Conservation (phyloP, 2,797 vertebrate genomes). For the Naso thynnoides region DNA sequence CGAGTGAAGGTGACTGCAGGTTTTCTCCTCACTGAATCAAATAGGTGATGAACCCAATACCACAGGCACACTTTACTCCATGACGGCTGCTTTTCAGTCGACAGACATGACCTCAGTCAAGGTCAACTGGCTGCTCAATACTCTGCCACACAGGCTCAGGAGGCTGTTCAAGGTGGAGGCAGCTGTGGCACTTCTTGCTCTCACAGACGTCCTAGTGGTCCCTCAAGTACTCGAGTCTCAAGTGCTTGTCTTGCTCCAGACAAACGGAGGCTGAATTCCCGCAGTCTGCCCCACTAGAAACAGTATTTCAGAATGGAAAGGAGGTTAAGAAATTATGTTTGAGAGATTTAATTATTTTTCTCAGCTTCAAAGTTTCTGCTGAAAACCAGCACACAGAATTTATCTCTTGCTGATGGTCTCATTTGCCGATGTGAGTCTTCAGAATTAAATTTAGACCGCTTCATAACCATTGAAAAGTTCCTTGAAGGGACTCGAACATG, state of each 20-base stretch:
- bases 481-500: too few species aligned
- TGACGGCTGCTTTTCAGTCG: constrained; percentile 34
- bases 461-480: neutral
- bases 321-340: neutral
- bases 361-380: neutral
- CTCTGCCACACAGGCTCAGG: constrained; percentile 22
- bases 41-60: constrained; percentile 56
- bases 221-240: constrained; percentile 5
- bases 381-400: neutral
- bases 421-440: too few species aligned
- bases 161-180: constrained; percentile 23
- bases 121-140: constrained; percentile 56
- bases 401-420: too few species aligned
- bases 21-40: constrained; percentile 47
- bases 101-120: constrained; percentile 53
- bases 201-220: constrained; percentile 3
- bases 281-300: neutral
- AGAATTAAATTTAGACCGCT: too few species aligned
- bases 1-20: constrained; percentile 57
- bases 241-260: neutral
- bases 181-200: constrained; percentile 9
- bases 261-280: neutral
- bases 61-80: constrained; percentile 34
- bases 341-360: neutral
- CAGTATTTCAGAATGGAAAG: neutral